phyloP scores from a whole-genome alignment of 2,888 invertebrate species.

The Ctena decussata region DNA sequence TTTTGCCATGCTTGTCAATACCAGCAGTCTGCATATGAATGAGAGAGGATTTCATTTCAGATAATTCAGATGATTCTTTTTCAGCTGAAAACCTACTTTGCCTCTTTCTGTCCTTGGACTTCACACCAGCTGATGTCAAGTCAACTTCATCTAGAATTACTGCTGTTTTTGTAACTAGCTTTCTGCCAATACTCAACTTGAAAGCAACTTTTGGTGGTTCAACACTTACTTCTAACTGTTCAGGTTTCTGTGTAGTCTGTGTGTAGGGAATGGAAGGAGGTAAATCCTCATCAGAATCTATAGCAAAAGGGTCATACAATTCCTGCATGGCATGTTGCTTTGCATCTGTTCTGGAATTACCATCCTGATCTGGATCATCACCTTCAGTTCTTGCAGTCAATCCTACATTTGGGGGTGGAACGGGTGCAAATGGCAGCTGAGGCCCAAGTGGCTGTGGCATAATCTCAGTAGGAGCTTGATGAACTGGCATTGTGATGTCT shows the following conservation, averaged over 20 bases:
- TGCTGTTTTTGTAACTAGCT: conserved; percentile 54
- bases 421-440: background rate
- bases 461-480: no score
- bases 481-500: no score
- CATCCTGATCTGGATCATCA: background rate
- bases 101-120: background rate
- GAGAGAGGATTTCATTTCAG: background rate
- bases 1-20: background rate
- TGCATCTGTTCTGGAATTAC: background rate
- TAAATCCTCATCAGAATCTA: conserved; percentile 38
- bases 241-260: background rate
- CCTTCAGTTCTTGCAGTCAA: no score
- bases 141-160: conserved; percentile 53
- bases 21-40: background rate
- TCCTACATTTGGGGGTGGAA: background rate
- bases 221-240: background rate
- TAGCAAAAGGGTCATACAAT: conserved; percentile 63
- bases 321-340: conserved; percentile 1
- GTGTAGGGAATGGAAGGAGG: conserved; percentile 12
- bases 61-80: background rate
- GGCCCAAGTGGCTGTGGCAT: background rate
- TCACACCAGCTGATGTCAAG: conserved; percentile 9
- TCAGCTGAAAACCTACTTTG: conserved; percentile 43
- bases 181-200: conserved; percentile 53
- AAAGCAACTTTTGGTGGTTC: conserved; percentile 43